phyloP scores from a whole-genome alignment of 2,797 vertebrate genomes.

The Enteromius radiatus region DNA sequence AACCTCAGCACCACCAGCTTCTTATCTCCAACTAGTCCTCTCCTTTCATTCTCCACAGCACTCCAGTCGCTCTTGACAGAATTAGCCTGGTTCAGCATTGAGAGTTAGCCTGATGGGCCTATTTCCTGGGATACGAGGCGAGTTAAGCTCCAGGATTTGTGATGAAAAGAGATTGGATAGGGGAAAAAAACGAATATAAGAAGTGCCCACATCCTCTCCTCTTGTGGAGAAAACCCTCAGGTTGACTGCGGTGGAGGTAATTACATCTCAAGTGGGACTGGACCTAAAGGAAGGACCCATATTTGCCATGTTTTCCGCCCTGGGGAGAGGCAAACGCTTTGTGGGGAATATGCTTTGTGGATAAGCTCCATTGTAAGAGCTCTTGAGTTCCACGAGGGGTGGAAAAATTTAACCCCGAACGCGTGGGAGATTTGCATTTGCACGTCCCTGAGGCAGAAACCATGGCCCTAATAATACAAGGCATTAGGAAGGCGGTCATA shows the following conservation, averaged over 20 bases:
- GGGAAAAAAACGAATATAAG: slow-evolving; percentile 53
- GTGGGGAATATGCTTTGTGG: slow-evolving; percentile 43
- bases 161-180: slow-evolving; percentile 72
- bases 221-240: slow-evolving; percentile 55
- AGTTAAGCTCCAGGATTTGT: slow-evolving; percentile 67
- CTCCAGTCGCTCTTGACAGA: slow-evolving; percentile 71
- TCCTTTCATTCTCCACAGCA: slow-evolving; percentile 58
- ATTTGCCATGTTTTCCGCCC: slow-evolving; percentile 47
- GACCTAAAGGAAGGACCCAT: slow-evolving; percentile 59
- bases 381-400: slow-evolving; percentile 20
- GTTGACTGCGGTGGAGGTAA: slow-evolving; percentile 68
- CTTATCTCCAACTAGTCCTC: slow-evolving; percentile 48
- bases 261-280: slow-evolving; percentile 71
- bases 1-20: slow-evolving; percentile 60
- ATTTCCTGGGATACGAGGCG: slow-evolving; percentile 64
- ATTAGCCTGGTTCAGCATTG: slow-evolving; percentile 61
- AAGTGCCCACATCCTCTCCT: slow-evolving; percentile 42
- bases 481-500: slow-evolving; percentile 19
- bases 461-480: slow-evolving; percentile 27
- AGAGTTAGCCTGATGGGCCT: slow-evolving; percentile 63
- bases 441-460: slow-evolving; percentile 37
- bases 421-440: slow-evolving; percentile 33
- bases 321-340: slow-evolving; percentile 44
- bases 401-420: slow-evolving; percentile 41
- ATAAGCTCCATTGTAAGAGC: slow-evolving; percentile 49